Base-by-base conservation (phyloP, 2,888 invertebrate species). In the Pinctada fucata region DNA sequence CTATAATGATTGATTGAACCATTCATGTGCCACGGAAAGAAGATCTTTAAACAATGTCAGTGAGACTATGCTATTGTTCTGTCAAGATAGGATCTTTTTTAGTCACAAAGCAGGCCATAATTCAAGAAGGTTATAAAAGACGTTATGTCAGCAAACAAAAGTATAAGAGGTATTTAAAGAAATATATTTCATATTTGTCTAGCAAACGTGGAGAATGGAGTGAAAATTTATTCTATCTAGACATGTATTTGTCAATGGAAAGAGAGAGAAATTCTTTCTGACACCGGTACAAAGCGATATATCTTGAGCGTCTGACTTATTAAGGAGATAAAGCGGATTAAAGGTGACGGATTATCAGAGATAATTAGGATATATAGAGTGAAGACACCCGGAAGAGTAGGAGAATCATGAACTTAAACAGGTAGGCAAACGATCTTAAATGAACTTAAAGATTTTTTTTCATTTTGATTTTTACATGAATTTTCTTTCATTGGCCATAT, bases 111-210 rank as follows among this genome's bases (percentile, higher is more conserved):
- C 31, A 31, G 31, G 31, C 31, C 31, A 31, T 6, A 6, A 58
- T 13, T 58, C 8, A 58, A 6, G 13, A 6, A 58, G 58, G 58
- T 6, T 58, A 58, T 58, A 10, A 58, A 58, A 58, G 8, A 58
- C 58, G 13, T 31, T 10, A 58, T 58, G 58, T 58, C 58, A 6
- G 13, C 58, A 58, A 58, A 58, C 58, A 58, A 58, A 10, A 13
- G 58, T 13, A 58, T 58, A 58, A 0, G 58, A 13, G 58, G 6
- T 6, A 58, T 58, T 58, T 58, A 58, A 58, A 58, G 58, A 58
- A 58, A 10, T 58, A 58, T 58, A 31, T 58, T 58, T 58, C 58
- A 58, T 58, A 58, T 58, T 58, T 58, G 58, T 58, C 58, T 58
- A 58, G 58, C 58, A 58, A 31, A 31, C 58, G 6, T 58, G 58